Conservation (phyloP, 2,113 vertebrate species). For the Paedocypris sp. region DNA sequence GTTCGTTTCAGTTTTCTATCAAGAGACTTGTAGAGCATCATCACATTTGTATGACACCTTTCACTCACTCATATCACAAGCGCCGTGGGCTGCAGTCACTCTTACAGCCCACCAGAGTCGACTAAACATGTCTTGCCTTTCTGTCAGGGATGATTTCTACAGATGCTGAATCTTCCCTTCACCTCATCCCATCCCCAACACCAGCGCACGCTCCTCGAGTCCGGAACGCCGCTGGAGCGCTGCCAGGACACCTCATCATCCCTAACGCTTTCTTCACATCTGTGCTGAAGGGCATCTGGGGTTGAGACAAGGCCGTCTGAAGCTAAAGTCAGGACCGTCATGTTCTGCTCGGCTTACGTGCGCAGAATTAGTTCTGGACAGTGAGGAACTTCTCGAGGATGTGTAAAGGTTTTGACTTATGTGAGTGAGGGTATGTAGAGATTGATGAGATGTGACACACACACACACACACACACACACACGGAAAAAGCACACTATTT, state of each 20-base stretch:
- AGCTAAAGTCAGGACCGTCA: slow-evolving; percentile 44
- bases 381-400: too few relatives aligned
- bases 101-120: neutral
- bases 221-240: slow-evolving; percentile 7
- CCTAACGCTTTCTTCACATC: slow-evolving; percentile 34
- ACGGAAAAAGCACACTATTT: too few relatives aligned
- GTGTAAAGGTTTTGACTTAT: too few relatives aligned
- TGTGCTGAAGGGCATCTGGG: slow-evolving; percentile 27
- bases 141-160: neutral
- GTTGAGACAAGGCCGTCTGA: slow-evolving; percentile 18
- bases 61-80: too few relatives aligned
- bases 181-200: slow-evolving; percentile 2
- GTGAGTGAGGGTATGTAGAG: too few relatives aligned
- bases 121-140: neutral
- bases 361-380: slow-evolving; percentile 39
- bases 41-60: too few relatives aligned
- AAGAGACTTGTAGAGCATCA: too few relatives aligned
- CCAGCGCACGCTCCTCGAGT: slow-evolving; percentile 22
- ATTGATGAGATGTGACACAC: too few relatives aligned
- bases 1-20: too few relatives aligned
- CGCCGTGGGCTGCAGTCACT: too few relatives aligned
- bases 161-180: neutral
- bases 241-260: slow-evolving; percentile 44
- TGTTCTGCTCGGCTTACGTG: slow-evolving; percentile 41
- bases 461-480: too few relatives aligned